A percentile compares a stretch with the other conserved stretches of the same genome.
Evolutionary conservation across 92 coral and sea anemone genomes (phyloP).

Genomic region (Siderastrea radians): DNA sequence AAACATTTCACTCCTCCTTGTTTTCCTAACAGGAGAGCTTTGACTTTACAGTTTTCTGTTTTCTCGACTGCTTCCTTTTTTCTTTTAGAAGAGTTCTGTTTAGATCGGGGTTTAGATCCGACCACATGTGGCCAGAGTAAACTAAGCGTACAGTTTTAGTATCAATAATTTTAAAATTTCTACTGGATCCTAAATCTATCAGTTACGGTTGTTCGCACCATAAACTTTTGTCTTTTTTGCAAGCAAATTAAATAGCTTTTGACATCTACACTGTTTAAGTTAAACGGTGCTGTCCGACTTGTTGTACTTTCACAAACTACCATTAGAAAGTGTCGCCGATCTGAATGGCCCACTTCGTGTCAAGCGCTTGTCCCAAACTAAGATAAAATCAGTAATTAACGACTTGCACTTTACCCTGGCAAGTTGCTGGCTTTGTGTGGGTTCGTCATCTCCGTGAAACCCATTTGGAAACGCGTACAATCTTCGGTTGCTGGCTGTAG

Average conservation of each 20-base stretch:
- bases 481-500: constrained; percentile 16
- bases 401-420: constrained; percentile 82
- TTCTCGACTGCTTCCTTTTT: neutral
- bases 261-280: neutral
- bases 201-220: neutral
- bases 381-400: constrained; percentile 11
- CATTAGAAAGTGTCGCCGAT: constrained; percentile 26
- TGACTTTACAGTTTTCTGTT: too few relatives aligned
- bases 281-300: neutral
- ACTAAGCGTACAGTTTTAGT: neutral
- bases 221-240: neutral
- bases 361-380: constrained; percentile 12
- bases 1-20: too few relatives aligned
- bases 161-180: constrained; percentile 10
- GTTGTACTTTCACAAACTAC: constrained; percentile 20
- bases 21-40: too few relatives aligned
- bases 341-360: neutral
- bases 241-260: neutral
- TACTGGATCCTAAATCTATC: neutral
- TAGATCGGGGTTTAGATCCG: neutral
- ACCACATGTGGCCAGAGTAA: neutral
- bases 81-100: neutral
- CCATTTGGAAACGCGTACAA: constrained; percentile 66
- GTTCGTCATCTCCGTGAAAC: constrained; percentile 90
- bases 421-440: constrained; percentile 95